Evolutionary conservation across 1,140 invertebrate species (phyloP).

Genomic region (Drosophila melanica): DNA sequence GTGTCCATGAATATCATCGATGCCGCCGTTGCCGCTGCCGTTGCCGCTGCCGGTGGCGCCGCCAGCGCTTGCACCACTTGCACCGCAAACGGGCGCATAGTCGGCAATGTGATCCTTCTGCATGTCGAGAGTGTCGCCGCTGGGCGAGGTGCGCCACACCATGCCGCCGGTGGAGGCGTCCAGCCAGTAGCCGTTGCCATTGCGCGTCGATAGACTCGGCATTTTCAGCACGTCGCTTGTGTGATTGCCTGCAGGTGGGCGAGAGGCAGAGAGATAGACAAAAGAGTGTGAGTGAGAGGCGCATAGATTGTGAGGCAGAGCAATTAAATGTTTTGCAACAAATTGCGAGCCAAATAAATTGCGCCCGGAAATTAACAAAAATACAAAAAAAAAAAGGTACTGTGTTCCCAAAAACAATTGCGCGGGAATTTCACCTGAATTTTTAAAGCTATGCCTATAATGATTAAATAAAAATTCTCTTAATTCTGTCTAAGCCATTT

Average conservation of each 20-base stretch:
- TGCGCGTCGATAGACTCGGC: constrained; percentile 83
- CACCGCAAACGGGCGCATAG: constrained; percentile 82
- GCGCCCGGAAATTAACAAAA: constrained; percentile 73
- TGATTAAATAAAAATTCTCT: too few relatives aligned
- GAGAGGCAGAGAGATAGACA: constrained; percentile 12
- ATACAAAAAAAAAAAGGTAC: constrained; percentile 42
- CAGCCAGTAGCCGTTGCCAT: constrained; percentile 83
- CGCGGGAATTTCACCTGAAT: not conserved
- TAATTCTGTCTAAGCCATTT: too few relatives aligned
- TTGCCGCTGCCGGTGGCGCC: constrained; percentile 28
- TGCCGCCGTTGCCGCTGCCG: constrained; percentile 29
- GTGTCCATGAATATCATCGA: constrained; percentile 77
- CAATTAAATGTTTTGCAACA: constrained; percentile 81
- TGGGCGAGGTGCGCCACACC: constrained; percentile 82
- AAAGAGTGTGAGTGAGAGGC: constrained; percentile 16
- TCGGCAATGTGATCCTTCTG: constrained; percentile 84
- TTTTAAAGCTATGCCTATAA: not conserved
- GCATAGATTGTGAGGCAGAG: constrained; percentile 37
- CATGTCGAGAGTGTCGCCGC: constrained; percentile 79
- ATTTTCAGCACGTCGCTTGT: constrained; percentile 83
- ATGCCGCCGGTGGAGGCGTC: constrained; percentile 83
- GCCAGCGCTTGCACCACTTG: constrained; percentile 51
- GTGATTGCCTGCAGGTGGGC: constrained; percentile 76
- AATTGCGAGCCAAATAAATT: constrained; percentile 74
- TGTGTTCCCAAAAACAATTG: constrained; percentile 41